Evolutionary conservation across 2,888 invertebrate genomes (phyloP), one percentile per base, ranked within the genome.

Genomic region (Ochropleura leucogaster): DNA sequence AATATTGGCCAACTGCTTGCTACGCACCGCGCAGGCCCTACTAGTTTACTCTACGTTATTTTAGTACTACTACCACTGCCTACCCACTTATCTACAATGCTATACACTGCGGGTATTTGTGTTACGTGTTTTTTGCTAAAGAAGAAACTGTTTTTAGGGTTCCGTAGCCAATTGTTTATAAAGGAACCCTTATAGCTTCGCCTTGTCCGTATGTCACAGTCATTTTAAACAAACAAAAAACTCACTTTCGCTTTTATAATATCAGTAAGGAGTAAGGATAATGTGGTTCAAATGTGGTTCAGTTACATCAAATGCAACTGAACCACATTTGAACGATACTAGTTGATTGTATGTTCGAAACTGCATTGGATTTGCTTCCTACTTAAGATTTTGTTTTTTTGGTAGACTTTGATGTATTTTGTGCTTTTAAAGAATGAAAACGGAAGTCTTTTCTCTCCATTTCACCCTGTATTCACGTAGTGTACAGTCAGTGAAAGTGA

Each of bases 1-100:
- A 78, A 83, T 73, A 87, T 87, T 87, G 80, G 85, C 84, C 80
- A 82, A 87, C 84, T 79, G 75, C 71, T 84, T 71, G 80, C 77
- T 73, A 71, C 79, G 79, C 86, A 80, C 75, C 69, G 74, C 78
- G 44, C 72, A 79, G 68, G 66, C 80, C 80, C 77, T 78, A 85
- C 86, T 67, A 79, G 79, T 77, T 84, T 76, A 74, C 65, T 72
- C 70, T 57, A 55, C 65, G 65, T 59, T 77, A 79, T 79, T 82
- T 78, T 60, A 44, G 80, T 69, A 64, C 67, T 69, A 78, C 82
- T 68, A 65, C 42, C 68, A 55, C 64, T 75, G 57, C 40, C 16
- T 73, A 66, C 53, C 30, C 51, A n/a, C 59, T 44, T 59, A 49
- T 30, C 6, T 47, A 60, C 55, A 68, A 51, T 46, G 68, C 42